A percentile compares a stretch with the other conserved stretches of the same genome.
Evolutionary conservation across 2,888 invertebrate species (phyloP).

Genomic region (Clivina fossor): DNA sequence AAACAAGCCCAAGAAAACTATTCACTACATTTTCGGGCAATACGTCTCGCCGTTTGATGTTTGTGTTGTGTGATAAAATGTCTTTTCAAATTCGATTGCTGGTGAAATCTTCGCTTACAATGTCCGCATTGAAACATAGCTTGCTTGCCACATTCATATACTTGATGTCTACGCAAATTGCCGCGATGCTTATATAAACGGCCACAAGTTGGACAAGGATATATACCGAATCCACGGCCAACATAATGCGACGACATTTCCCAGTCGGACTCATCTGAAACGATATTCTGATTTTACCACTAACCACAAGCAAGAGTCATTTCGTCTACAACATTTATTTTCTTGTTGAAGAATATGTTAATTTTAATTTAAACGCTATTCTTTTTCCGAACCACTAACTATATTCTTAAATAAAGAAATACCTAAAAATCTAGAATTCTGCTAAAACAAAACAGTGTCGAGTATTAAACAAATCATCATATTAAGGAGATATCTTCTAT

Average conservation of each 20-base stretch:
- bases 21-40: too few relatives aligned
- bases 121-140: conserved; percentile 66
- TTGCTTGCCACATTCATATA: conserved; percentile 70
- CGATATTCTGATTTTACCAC: not conserved
- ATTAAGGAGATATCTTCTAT: too few relatives aligned
- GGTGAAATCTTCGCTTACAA: conserved; percentile 65
- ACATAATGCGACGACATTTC: too few relatives aligned
- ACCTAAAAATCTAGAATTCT: too few relatives aligned
- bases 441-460: not conserved
- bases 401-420: not conserved
- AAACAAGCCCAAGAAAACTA: too few relatives aligned
- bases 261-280: conserved; percentile 6
- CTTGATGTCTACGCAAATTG: conserved; percentile 72
- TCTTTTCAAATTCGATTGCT: conserved; percentile 53
- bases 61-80: conserved; percentile 49
- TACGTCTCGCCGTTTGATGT: too few relatives aligned
- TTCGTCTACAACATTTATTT: not conserved
- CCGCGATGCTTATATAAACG: conserved; percentile 82
- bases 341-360: not conserved
- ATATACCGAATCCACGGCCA: conserved; percentile 11
- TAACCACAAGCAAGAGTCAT: not conserved
- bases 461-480: too few relatives aligned
- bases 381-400: not conserved
- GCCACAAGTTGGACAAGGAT: conserved; percentile 69
- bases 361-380: not conserved